phyloP scores from a whole-genome alignment of 2,888 invertebrate species.

The Erebia palarica region DNA sequence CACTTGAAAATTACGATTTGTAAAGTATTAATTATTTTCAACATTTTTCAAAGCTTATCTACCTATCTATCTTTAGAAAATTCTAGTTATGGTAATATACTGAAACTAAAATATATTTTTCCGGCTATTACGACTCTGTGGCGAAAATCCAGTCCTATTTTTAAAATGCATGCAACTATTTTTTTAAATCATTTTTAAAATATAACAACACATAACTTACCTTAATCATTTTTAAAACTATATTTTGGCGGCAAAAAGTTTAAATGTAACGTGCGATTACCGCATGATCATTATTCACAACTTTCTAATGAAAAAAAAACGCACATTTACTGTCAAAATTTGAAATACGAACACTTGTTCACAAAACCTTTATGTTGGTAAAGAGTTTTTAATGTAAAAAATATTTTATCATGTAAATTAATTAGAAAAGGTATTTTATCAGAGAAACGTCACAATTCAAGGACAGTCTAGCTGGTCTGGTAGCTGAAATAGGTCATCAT shows the following conservation, averaged over 20 bases:
- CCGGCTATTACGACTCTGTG: too few relatives aligned
- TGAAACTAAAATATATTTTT: too few relatives aligned
- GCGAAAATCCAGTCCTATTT: too few relatives aligned
- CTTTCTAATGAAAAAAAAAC: slow-evolving; percentile 16
- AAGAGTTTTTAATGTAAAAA: not conserved
- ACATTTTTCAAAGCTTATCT: too few relatives aligned
- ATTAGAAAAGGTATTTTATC: not conserved
- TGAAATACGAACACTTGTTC: slow-evolving; percentile 32
- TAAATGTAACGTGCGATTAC: slow-evolving; percentile 20
- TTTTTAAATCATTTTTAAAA: not conserved
- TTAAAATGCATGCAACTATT: too few relatives aligned
- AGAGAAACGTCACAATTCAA: slow-evolving; percentile 41
- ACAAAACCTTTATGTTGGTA: not conserved
- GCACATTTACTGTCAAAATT: slow-evolving; percentile 8
- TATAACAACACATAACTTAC: slow-evolving; percentile 22
- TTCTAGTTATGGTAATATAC: too few relatives aligned
- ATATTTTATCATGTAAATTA: not conserved
- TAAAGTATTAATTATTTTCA: too few relatives aligned
- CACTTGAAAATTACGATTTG: too few relatives aligned
- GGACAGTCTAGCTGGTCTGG: slow-evolving; percentile 54
- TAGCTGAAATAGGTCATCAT: slow-evolving; percentile 72
- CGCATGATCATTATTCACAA: slow-evolving; percentile 31
- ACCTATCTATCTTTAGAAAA: too few relatives aligned
- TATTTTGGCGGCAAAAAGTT: slow-evolving; percentile 31
- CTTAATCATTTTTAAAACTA: slow-evolving; percentile 35